Percentiles rank a stretch among this genome's conserved stretches.
Evolutionary conservation across 2,797 vertebrate species (phyloP).

Genomic region (Pelodytes ibericus): DNA sequence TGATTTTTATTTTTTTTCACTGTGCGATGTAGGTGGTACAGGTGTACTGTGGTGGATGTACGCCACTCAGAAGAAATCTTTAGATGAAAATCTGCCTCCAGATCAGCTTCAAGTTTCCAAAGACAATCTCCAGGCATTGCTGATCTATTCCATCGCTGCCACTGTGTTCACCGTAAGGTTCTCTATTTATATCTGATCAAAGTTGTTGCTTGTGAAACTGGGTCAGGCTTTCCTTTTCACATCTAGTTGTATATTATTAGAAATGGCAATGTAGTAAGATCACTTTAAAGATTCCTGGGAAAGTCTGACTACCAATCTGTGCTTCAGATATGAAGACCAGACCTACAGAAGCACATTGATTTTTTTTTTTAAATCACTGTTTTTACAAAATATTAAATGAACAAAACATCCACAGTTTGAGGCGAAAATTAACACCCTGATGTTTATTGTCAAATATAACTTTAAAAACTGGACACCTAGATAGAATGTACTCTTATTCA

Average conservation of each 20-base stretch:
- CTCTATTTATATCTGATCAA: slow-evolving; percentile 18
- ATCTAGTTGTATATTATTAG: not conserved
- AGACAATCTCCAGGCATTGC: slow-evolving; percentile 85
- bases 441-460: too few species aligned
- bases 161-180: slow-evolving; percentile 89
- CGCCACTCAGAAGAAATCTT: slow-evolving; percentile 82
- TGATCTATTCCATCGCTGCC: slow-evolving; percentile 90
- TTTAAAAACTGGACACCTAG: too few species aligned
- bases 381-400: too few species aligned
- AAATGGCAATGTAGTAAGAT: too few species aligned
- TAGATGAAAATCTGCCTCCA: slow-evolving; percentile 70
- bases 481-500: too few species aligned
- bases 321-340: too few species aligned
- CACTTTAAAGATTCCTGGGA: too few species aligned
- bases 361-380: too few species aligned
- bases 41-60: slow-evolving; percentile 96
- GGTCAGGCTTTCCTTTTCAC: not conserved
- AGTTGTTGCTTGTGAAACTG: slow-evolving; percentile 7
- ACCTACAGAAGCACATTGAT: too few species aligned
- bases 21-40: slow-evolving; percentile 81
- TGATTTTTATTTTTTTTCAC: not conserved
- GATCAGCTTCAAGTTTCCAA: slow-evolving; percentile 76
- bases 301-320: too few species aligned
- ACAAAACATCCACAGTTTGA: too few species aligned
- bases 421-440: too few species aligned